Evolutionary conservation across 2,888 invertebrate species (phyloP).

Genomic region (Heliconius erato): DNA sequence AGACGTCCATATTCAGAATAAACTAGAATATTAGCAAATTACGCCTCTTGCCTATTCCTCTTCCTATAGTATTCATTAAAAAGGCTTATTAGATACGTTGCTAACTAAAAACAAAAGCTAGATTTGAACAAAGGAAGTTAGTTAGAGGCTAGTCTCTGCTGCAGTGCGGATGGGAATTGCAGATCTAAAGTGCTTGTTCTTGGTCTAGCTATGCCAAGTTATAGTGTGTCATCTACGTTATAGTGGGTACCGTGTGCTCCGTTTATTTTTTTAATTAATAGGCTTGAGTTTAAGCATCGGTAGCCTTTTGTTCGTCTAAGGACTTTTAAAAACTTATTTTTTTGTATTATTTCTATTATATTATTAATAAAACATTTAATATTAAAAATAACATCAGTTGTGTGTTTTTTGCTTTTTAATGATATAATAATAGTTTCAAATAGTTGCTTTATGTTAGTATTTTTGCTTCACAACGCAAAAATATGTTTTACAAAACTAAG

Average conservation of each 20-base stretch:
- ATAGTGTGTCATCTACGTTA: slow-evolving; percentile 35
- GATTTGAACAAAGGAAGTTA: slow-evolving; percentile 54
- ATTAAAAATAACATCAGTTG: too few species aligned
- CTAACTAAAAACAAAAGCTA: slow-evolving; percentile 51
- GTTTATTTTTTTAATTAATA: slow-evolving; percentile 8
- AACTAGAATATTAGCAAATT: too few species aligned
- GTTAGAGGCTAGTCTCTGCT: slow-evolving; percentile 55
- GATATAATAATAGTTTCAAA: too few species aligned
- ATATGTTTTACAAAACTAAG: too few species aligned
- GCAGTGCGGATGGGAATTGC: slow-evolving; percentile 60
- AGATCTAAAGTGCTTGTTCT: slow-evolving; percentile 49
- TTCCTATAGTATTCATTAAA: slow-evolving; percentile 1
- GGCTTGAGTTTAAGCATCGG: not conserved
- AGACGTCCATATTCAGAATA: not conserved
- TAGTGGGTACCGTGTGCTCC: not conserved
- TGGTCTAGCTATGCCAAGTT: slow-evolving; percentile 47
- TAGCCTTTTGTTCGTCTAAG: too few species aligned
- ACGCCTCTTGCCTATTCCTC: not conserved
- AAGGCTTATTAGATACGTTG: slow-evolving; percentile 18
- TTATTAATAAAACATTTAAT: too few species aligned
- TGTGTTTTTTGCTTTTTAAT: too few species aligned
- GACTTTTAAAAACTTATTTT: too few species aligned
- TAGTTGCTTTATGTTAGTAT: too few species aligned
- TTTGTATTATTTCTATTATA: too few species aligned
- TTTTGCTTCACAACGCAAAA: too few species aligned